Conservation (phyloP, 2,888 invertebrate species). For the Odontocolon sp. region DNA sequence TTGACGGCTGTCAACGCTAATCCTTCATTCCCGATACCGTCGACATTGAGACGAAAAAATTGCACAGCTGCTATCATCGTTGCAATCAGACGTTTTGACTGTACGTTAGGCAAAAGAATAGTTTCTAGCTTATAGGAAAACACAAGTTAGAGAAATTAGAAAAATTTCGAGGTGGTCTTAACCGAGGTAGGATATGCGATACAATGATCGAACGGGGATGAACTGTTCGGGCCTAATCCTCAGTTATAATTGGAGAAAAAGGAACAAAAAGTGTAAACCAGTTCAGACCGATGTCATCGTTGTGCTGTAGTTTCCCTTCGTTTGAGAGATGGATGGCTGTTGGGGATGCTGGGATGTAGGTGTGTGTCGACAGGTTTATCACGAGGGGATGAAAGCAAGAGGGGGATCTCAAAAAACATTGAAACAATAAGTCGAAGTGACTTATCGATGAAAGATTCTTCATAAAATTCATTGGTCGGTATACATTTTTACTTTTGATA, state of each 20-base stretch:
- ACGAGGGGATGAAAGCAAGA: too few relatives aligned
- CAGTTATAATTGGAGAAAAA: constrained; percentile 50
- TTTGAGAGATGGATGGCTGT: constrained; percentile 18
- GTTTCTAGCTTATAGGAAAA: too few relatives aligned
- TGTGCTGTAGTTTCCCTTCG: constrained; percentile 12
- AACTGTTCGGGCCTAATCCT: constrained; percentile 51
- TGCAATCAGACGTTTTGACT: too few relatives aligned
- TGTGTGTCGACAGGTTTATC: constrained; percentile 31
- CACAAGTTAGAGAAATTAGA: constrained; percentile 7
- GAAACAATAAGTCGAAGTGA: too few relatives aligned
- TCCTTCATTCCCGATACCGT: constrained; percentile 63
- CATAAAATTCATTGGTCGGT: too few relatives aligned
- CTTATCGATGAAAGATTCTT: too few relatives aligned
- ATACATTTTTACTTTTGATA: too few relatives aligned
- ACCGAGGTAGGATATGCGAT: constrained; percentile 46
- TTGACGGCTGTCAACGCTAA: constrained; percentile 76
- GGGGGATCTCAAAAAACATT: too few relatives aligned
- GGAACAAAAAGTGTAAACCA: constrained; percentile 38
- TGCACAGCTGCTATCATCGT: constrained; percentile 33
- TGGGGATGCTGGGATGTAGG: constrained; percentile 29
- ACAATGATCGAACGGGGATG: constrained; percentile 60
- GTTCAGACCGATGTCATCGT: constrained; percentile 3
- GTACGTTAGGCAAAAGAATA: too few relatives aligned
- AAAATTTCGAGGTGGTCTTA: constrained; percentile 4
- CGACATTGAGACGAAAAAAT: constrained; percentile 40